phyloP scores from a whole-genome alignment of 2,888 invertebrate genomes.

The Brassicogethes aeneus region DNA sequence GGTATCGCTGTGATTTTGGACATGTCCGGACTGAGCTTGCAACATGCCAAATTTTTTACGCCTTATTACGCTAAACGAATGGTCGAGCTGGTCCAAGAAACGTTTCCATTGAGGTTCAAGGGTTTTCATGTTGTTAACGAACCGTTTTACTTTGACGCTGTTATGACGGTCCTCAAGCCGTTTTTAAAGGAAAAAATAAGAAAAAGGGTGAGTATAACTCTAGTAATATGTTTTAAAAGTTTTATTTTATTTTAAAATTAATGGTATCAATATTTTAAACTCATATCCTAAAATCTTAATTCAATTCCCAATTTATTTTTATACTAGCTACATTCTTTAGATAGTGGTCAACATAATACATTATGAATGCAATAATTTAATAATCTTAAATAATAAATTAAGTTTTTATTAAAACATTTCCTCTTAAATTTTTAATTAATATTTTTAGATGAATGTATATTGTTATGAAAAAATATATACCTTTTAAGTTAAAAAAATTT shows the following conservation, averaged over 20 bases:
- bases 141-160: slow-evolving; percentile 42
- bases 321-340: not conserved
- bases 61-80: slow-evolving; percentile 41
- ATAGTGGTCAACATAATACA: too few relatives aligned
- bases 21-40: slow-evolving; percentile 41
- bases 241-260: not conserved
- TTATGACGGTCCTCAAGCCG: slow-evolving; percentile 68
- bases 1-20: slow-evolving; percentile 46
- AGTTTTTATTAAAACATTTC: too few relatives aligned
- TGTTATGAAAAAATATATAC: too few relatives aligned
- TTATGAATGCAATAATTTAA: too few relatives aligned
- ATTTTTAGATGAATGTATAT: too few relatives aligned
- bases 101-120: slow-evolving; percentile 43
- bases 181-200: slow-evolving; percentile 71
- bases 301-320: not conserved
- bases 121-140: slow-evolving; percentile 43
- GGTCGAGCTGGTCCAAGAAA: slow-evolving; percentile 44
- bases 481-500: too few relatives aligned
- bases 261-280: too few relatives aligned
- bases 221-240: not conserved
- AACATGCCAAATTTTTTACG: slow-evolving; percentile 44
- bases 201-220: slow-evolving; percentile 53
- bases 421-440: too few relatives aligned
- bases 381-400: too few relatives aligned
- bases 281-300: too few relatives aligned